Evolutionary conservation across 2,113 vertebrate species (phyloP), one percentile per base, ranked within the genome.

Genomic region (Psittacula cyanocephala): DNA sequence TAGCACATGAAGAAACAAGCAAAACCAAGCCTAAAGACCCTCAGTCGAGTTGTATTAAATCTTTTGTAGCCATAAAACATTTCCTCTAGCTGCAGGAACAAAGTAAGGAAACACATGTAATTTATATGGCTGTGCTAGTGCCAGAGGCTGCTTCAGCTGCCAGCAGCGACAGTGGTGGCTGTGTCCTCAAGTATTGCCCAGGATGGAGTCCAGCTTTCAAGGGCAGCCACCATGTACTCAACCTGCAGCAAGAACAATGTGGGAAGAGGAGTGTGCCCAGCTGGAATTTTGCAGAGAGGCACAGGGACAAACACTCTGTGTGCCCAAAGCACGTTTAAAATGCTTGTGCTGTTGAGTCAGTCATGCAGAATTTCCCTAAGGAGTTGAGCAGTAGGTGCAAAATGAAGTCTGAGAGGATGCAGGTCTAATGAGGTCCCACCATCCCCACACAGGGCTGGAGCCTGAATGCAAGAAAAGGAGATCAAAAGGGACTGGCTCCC

Each of bases 161-260:
- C 14, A n/a, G 65, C 2, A 1, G 86, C 62, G 69, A 24, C 69
- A 53, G 60, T 3, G 39, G 53, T 55, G 76, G 63, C 39, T 1
- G 0, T 15, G 35, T 5, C 37, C 35, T 72, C 44, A 23, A 19
- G 65, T 3, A 4, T 5, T 22, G 44, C 55, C 60, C 63, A 37
- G 33, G 28, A 3, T 8, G 27, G 49, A 76, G 49, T 28, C 16
- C 88, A 60, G 62, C 62, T 12, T 31, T 35, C 25, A 35, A 8
- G 75, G 19, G 37, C 0, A 1, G n/a, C 24, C 17, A 18, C 37
- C 1, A 0, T 10, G 22, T 28, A 14, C 11, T 11, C 46, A 35
- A 1, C 39, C 18, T 49, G 55, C 35, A 70, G 49, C 74, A 46
- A 35, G 50, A 13, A 24, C 44, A 63, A 10, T 3, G 22, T 2